Percentiles rank a stretch among this genome's conserved stretches.
Evolutionary conservation across 2,888 invertebrate species (phyloP).

Genomic region (Stenodera caucasica): DNA sequence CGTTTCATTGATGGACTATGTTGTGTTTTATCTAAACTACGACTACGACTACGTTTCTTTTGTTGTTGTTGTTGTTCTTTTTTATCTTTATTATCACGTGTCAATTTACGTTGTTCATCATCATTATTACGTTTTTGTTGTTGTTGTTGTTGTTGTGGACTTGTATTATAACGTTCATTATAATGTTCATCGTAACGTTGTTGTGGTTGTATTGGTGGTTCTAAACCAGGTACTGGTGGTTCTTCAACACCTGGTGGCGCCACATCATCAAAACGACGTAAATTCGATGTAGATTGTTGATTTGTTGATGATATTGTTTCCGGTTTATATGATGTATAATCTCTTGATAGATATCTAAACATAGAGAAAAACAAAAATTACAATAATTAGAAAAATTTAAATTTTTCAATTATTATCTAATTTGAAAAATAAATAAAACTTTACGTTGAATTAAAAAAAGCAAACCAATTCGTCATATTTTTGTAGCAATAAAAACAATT

Average conservation of each 20-base stretch:
- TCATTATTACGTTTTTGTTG: conserved; percentile 19
- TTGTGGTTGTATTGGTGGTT: conserved; percentile 38
- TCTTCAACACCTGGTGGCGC: conserved; percentile 66
- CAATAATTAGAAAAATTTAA: conserved; percentile 11
- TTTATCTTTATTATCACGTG: conserved; percentile 17
- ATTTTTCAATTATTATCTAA: not conserved
- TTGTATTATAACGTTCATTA: conserved; percentile 22
- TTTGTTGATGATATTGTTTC: conserved; percentile 36
- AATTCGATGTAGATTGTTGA: conserved; percentile 30
- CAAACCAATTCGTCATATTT: conserved; percentile 6
- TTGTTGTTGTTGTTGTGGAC: conserved; percentile 27
- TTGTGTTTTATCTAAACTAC: conserved; percentile 37
- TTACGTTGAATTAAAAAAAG: not conserved
- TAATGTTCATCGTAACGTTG: not conserved
- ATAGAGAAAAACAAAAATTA: conserved; percentile 35
- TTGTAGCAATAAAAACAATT: not conserved
- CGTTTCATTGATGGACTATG: conserved; percentile 46
- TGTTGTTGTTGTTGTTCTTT: conserved; percentile 28
- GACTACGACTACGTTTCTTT: conserved; percentile 34
- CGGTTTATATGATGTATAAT: conserved; percentile 33
- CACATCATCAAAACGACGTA: conserved; percentile 58
- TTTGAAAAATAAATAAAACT: not conserved
- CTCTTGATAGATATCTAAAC: conserved; percentile 48
- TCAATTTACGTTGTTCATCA: conserved; percentile 7
- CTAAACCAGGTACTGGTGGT: conserved; percentile 65